Base-by-base conservation (phyloP, 1,140 invertebrate species). In the Microplitis mediator region DNA sequence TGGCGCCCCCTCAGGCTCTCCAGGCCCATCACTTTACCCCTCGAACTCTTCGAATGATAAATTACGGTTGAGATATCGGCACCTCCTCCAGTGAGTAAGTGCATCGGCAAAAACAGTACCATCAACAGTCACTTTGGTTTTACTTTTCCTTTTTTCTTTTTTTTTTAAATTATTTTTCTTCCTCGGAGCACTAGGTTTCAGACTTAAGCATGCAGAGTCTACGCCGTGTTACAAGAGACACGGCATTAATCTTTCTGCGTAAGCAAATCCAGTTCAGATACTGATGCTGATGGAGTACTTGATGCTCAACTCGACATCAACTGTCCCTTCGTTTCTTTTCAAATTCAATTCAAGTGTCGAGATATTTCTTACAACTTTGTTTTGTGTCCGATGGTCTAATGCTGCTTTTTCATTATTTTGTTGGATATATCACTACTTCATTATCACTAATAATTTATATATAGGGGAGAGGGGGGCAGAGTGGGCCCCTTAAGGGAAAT, bases 1-100 rank as follows among this genome's bases (percentile, higher is more conserved):
- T 63, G 61, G 61, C 61, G 61, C 61, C 61, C 35, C 32, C 35
- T 39, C 16, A 14, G n/a, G 16, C 16, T 23, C 52, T 56, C 6
- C 34, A 16, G 13, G 62, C 45, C 14, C 34, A 50, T 34, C 70
- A 66, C 80, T 75, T 78, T 68, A 74, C 78, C 75, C 76, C 75
- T 74, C 69, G 63, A 71, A 64, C 75, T 77, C 77, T 77, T 77
- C 61, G 77, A 76, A 80, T 84, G 82, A 85, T 85, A 85, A 85
- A 85, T 85, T 82, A 85, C 75, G 74, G 75, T 75, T 73, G 75
- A 79, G 80, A 83, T 83, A 84, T 83, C 79, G 80, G 82, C 83
- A 82, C 83, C 83, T 82, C 82, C 82, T 79, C 81, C 82, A 79
- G 79, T 81, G 79, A 58, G 78, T 78, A 74, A 75, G 76, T 76